Base-by-base conservation (phyloP, 1,140 invertebrate genomes). In the Camponotus pennsylvanicus region DNA sequence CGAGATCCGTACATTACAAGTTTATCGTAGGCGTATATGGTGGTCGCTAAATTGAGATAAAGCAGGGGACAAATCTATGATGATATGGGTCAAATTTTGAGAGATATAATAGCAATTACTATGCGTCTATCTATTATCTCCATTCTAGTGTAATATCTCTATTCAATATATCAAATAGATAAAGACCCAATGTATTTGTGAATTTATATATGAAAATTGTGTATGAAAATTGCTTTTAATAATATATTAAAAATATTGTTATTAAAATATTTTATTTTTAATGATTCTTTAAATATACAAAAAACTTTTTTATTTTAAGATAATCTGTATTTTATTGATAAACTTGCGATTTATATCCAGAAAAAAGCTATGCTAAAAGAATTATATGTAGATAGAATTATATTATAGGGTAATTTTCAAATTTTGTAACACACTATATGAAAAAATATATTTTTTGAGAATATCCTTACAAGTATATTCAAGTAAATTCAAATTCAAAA, bases 1-100 rank as follows among this genome's bases (percentile, higher is more conserved):
- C 89, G 84, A 88, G 75, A 89, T 85, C 87, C 78, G 80, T 86
- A 86, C 77, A 86, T 90, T 92, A 91, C 80, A 88, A 88, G 88
- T 86, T 92, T 92, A 93, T 92, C 88, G 85, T 90, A 88, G 89
- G 86, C 89, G 87, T 90, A 52, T 67, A 86, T 84, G 77, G 90
- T 91, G 89, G 85, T 83, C 84, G 85, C 89, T 92, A 90, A 92
- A 93, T 93, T 89, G 86, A 92, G 89, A 89, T 90, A 88, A 89
- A 91, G 82, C 84, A 78, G 63, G 42, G 59, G 66, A 59, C 57
- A 32, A 82, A 76, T 73, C 77, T 71, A 78, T 84, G 64, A 85
- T 55, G 70, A 90, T 82, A 77, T 49, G 79, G 27, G 57, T 86
- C 61, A 27, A 73, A 75, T 45, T 75, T 63, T 73, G 32, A 61